phyloP scores from a whole-genome alignment of 2,113 vertebrate genomes.

The Pitta sordida region DNA sequence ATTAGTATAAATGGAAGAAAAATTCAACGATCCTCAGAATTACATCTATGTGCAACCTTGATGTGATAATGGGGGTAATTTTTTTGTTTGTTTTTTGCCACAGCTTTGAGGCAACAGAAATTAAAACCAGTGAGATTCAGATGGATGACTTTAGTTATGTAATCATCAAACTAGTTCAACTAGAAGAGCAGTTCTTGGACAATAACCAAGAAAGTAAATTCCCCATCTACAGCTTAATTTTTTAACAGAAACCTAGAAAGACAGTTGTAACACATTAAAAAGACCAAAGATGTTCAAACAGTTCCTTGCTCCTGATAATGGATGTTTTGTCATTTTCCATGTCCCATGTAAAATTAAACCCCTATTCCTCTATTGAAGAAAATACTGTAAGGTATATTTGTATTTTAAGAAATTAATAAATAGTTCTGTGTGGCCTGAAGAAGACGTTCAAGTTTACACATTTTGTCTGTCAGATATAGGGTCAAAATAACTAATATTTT shows the following conservation, averaged over 20 bases:
- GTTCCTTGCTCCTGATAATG: not conserved
- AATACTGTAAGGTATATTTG: not conserved
- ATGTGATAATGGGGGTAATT: too few species aligned
- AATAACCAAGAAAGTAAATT: not conserved
- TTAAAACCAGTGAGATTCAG: conserved; percentile 1
- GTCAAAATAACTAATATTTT: not conserved
- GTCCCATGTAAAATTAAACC: not conserved
- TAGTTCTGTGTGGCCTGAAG: not conserved
- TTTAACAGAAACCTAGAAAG: not conserved
- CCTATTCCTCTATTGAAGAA: not conserved
- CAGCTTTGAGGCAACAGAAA: not conserved
- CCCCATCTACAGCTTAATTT: not conserved
- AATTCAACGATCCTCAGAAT: not conserved
- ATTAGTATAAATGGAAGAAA: not conserved
- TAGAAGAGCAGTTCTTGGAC: not conserved
- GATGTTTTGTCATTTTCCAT: not conserved
- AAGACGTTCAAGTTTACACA: not conserved
- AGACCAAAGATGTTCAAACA: not conserved
- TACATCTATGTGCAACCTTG: not conserved
- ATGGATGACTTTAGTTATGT: not conserved
- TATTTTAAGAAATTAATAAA: not conserved
- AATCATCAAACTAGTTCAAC: conserved; percentile 3
- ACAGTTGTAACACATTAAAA: not conserved
- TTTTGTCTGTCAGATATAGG: not conserved
- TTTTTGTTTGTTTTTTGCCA: too few species aligned